Evolutionary conservation across 2,797 vertebrate genomes (phyloP).

Genomic region (Microctenopoma stevenorrisi): DNA sequence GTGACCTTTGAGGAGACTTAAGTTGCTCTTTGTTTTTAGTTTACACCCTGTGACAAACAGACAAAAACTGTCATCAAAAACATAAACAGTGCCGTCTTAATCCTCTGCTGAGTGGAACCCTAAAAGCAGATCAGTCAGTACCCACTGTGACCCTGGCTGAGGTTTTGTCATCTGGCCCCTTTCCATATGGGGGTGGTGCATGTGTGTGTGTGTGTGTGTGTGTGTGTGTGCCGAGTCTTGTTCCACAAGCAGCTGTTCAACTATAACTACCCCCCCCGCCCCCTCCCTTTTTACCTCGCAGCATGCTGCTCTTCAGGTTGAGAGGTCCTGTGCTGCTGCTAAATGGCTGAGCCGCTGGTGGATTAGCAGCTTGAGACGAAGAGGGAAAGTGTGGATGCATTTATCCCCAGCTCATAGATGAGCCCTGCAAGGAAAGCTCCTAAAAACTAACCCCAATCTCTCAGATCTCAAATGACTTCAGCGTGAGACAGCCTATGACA

Average conservation of each 20-base stretch:
- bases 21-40: slow-evolving; percentile 4
- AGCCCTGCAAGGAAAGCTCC: slow-evolving; percentile 54
- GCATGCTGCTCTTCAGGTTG: slow-evolving; percentile 61
- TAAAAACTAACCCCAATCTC: slow-evolving; percentile 65
- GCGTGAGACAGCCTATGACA: background rate
- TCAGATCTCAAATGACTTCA: slow-evolving; percentile 38
- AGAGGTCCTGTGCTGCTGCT: slow-evolving; percentile 56
- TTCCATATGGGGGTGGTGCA: slow-evolving; percentile 50
- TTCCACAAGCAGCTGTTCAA: slow-evolving; percentile 82
- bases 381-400: slow-evolving; percentile 64
- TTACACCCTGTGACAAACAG: background rate
- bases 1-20: background rate
- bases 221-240: slow-evolving; percentile 60
- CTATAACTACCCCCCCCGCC: slow-evolving; percentile 24
- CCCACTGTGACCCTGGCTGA: slow-evolving; percentile 65
- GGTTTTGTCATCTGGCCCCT: slow-evolving; percentile 69
- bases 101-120: slow-evolving; percentile 68
- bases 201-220: slow-evolving; percentile 17
- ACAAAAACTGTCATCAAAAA: slow-evolving; percentile 37
- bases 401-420: slow-evolving; percentile 66
- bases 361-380: slow-evolving; percentile 66
- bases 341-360: slow-evolving; percentile 63
- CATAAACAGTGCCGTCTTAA: slow-evolving; percentile 71
- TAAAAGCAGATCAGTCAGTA: slow-evolving; percentile 73
- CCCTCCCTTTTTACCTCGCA: slow-evolving; percentile 16